Conservation (phyloP, 2,113 vertebrate genomes). For the Morphnarchus princeps region DNA sequence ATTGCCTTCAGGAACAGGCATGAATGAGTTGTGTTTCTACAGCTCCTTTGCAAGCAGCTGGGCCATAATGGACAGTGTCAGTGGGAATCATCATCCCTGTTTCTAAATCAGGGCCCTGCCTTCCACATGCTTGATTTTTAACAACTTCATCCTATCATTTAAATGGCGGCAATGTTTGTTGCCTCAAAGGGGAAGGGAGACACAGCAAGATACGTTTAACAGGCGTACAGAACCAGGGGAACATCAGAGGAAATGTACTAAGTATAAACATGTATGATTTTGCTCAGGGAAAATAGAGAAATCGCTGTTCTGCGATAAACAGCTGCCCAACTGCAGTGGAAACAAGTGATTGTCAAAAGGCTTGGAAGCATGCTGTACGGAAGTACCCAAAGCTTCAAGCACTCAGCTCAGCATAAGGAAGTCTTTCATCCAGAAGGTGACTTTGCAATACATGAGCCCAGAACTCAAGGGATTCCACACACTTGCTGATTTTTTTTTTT, state of each 20-base stretch:
- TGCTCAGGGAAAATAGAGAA: background rate
- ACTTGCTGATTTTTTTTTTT: background rate
- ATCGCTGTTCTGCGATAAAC: rapidly evolving
- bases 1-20: background rate
- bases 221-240: background rate
- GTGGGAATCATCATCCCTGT: background rate
- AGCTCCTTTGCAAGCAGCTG: background rate
- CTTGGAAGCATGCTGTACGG: background rate
- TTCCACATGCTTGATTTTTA: background rate
- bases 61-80: background rate
- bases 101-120: background rate
- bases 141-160: background rate
- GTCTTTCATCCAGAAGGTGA: background rate
- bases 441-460: background rate
- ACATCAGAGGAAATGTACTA: background rate
- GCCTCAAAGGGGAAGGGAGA: background rate
- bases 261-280: background rate
- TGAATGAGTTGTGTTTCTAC: background rate
- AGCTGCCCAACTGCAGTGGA: background rate
- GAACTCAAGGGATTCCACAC: background rate
- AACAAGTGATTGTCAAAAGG: background rate
- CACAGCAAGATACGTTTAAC: background rate
- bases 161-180: background rate
- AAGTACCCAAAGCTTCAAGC: background rate
- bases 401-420: background rate